These are phyloP conservation scores for Hafferia zeledoni DNA, from an alignment of 2,797 vertebrate genomes.

Conservation along the genomic window DNA sequence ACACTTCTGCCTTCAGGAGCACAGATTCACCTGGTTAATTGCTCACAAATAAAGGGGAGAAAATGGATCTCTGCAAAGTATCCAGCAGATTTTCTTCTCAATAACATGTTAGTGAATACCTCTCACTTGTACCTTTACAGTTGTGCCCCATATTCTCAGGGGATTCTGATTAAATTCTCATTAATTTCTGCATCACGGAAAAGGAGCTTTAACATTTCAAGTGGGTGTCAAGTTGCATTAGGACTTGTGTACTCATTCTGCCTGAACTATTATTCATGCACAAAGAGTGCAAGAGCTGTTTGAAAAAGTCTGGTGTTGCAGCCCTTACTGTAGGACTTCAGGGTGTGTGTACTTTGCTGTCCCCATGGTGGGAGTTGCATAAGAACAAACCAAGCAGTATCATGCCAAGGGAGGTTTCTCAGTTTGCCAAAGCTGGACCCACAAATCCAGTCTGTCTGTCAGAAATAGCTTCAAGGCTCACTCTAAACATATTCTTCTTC, in stretches of 20 bases:
- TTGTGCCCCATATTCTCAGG: background rate
- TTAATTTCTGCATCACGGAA: background rate
- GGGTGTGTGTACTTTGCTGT: background rate
- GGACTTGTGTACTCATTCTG: background rate
- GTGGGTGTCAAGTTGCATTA: background rate
- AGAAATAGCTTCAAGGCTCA: background rate
- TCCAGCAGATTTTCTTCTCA: background rate
- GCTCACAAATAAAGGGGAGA: background rate
- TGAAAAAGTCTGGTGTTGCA: background rate
- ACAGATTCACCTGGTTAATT: background rate
- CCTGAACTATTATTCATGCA: background rate
- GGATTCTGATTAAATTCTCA: background rate
- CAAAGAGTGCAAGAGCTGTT: background rate
- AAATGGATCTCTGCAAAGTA: background rate
- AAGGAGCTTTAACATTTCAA: constrained; percentile 11
- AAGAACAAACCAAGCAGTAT: background rate
- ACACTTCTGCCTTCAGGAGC: background rate
- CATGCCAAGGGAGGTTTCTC: background rate
- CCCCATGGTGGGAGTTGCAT: background rate
- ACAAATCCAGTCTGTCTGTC: background rate
- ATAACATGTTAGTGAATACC: background rate
- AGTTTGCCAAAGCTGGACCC: background rate
- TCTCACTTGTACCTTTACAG: background rate
- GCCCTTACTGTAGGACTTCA: background rate
- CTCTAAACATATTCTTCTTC: background rate